Base-by-base conservation (phyloP, 2,797 vertebrate genomes). In the Valencia hispanica region DNA sequence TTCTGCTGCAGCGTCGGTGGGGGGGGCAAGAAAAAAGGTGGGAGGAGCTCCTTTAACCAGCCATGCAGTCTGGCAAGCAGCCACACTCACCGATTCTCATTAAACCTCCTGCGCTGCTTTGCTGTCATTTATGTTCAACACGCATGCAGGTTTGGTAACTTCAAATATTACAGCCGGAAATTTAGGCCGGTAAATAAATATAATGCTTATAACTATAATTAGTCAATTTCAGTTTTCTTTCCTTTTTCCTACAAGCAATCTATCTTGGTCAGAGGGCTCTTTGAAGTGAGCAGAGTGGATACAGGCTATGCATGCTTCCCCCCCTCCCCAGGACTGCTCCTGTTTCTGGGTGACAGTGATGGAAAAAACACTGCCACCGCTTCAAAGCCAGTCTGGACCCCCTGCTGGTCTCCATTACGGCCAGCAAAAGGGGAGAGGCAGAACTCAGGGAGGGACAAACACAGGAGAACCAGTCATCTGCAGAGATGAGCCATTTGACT, bases 401-500 rank as follows among this genome's bases (percentile, higher is more conserved):
- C 88, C 90, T 75, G 90, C 89, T 89, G 88, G 73, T 85, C 87
- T 86, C 87, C 89, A 94, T 91, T 89, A 88, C 79, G 78, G 83
- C 70, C 87, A 84, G 89, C 84, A 91, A 88, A 47, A 89, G 85
- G n/a, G 84, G 87, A 86, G 83, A 88, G 65, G 83, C 80, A 66
- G 27, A 79, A 76, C 80, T 59, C 72, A 63, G 76, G 70, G 79
- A 88, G 66, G 79, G 86, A 82, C 84, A 87, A 79, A 86, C 84
- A 86, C 84, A 85, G 85, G 72, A 75, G 53, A 74, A 57, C 82
- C 74, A 79, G 75, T 68, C 83, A 69, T 66, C 65, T 86, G 77
- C 70, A 43, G 75, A 87, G 68, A 81, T 82, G 75, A 85, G 82
- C 80, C 84, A 79, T 61, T 85, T 68, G 75, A 81, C 70, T 30